Base-by-base conservation (phyloP, 2,113 vertebrate genomes). In the Machaerirhynchus nigripectus region DNA sequence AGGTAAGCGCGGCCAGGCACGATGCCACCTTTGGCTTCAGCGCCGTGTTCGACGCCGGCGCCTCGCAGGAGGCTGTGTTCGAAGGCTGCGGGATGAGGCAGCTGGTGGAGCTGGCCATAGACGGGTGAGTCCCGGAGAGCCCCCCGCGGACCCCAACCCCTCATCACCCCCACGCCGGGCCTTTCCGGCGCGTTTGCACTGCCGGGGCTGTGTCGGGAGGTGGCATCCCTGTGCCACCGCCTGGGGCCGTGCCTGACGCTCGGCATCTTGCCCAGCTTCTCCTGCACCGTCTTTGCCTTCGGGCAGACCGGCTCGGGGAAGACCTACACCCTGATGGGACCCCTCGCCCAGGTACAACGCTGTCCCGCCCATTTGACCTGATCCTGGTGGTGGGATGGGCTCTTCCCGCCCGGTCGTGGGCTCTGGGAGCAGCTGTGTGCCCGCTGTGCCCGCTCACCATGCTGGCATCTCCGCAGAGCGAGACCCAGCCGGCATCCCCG, bases 291-390 rank as follows among this genome's bases (percentile, higher is more conserved):
- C 80, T 98, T 98, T 90, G 98, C 98, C 59, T 98, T 98, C 18
- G 98, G 98, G 39, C 98, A 98, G 95, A 98, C 98, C 0, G 98
- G 98, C 65, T 98, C 98, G 0, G 98, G 98, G 30, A 98, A 98
- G 86, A 98, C 98, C 57, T 98, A 98, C 92, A 98, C 98, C 12
- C 89, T 98, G 55, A 98, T 97, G 15, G 98, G 98, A 31, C 98
- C 98, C 15, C 95, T 97, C 14, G 35, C 94, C 9, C 97, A 98
- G 98, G 98, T 98, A 95, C 30, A 21, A 33, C 10, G 2, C 28
- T 16, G 2, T 15, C 11, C 8, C 1, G 8, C 0, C 13, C 1
- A 0, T 15, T 11, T 35, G 26, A 50, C 35, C 18, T 9, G 23
- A 15, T n/a, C 12, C 5, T 16, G n/a, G 3, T 0, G 1, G 44